These are phyloP conservation scores for Babyrousa celebensis DNA, from an alignment of 2,797 vertebrate genomes.

Conservation along the genomic window DNA sequence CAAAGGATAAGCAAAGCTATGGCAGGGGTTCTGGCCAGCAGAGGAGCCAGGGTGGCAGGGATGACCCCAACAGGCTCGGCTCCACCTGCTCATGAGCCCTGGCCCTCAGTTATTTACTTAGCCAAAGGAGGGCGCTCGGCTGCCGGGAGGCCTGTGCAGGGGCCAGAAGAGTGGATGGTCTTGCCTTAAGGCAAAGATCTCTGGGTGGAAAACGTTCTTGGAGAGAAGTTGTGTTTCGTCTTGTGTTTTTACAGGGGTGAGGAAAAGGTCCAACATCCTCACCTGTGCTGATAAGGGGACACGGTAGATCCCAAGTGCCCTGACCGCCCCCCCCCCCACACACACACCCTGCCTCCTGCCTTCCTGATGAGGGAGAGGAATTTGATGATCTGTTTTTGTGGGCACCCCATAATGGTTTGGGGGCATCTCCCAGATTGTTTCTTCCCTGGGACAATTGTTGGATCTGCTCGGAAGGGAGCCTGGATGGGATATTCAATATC, in stretches of 20 bases:
- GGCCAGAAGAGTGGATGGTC: not conserved
- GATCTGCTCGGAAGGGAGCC: conserved; percentile 71
- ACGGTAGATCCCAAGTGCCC: not conserved
- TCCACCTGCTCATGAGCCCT: not conserved
- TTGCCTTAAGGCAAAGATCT: conserved; percentile 37
- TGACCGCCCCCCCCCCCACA: accelerated
- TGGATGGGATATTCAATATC: conserved; percentile 79
- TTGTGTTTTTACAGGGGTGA: conserved; percentile 20
- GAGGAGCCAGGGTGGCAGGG: too few relatives aligned
- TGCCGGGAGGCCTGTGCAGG: not conserved
- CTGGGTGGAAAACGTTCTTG: not conserved
- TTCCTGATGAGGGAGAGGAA: conserved; percentile 65
- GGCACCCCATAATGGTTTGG: not conserved
- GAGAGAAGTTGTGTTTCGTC: conserved; percentile 1
- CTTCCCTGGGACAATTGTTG: conserved; percentile 66
- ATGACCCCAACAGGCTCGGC: not conserved
- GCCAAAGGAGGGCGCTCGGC: not conserved
- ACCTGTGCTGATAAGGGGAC: not conserved
- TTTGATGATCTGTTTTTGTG: conserved; percentile 77
- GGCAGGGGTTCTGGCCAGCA: not conserved
- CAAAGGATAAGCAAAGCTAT: conserved; percentile 7
- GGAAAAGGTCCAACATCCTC: not conserved
- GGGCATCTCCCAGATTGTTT: conserved; percentile 69
- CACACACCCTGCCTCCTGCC: not conserved
- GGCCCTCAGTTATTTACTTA: not conserved